These are phyloP conservation scores for Aplocera efformata DNA, from an alignment of 2,888 invertebrate species.

Conservation along the genomic window DNA sequence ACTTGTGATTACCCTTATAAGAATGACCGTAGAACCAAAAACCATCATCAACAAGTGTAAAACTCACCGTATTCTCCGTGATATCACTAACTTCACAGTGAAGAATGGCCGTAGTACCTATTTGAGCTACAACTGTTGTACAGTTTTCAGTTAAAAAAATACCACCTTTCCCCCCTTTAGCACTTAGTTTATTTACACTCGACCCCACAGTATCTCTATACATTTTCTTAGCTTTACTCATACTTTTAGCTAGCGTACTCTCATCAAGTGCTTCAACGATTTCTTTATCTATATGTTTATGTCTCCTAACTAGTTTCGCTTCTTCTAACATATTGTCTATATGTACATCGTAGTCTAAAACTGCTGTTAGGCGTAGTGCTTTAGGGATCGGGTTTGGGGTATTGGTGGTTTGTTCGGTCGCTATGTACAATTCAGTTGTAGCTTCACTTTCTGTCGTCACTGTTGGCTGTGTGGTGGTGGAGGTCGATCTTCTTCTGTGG, in stretches of 20 bases:
- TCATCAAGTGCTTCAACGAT: slow-evolving; percentile 56
- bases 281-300: slow-evolving; percentile 61
- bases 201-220: slow-evolving; percentile 71
- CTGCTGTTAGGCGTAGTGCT: slow-evolving; percentile 56
- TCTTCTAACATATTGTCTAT: slow-evolving; percentile 61
- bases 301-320: slow-evolving; percentile 46
- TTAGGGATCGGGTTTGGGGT: slow-evolving; percentile 45
- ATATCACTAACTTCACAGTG: slow-evolving; percentile 84
- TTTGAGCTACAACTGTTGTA: slow-evolving; percentile 83
- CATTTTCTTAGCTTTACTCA: slow-evolving; percentile 74
- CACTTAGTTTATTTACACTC: slow-evolving; percentile 66
- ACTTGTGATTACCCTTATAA: no score
- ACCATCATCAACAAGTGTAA: no score
- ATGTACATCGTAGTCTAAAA: slow-evolving; percentile 59
- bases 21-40: no score
- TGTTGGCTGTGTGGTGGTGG: slow-evolving; percentile 53
- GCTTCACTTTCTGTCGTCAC: slow-evolving; percentile 50
- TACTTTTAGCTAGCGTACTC: slow-evolving; percentile 51
- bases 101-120: slow-evolving; percentile 81
- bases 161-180: slow-evolving; percentile 58
- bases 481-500: slow-evolving; percentile 72
- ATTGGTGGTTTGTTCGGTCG: slow-evolving; percentile 3
- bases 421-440: slow-evolving; percentile 39
- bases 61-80: slow-evolving; percentile 82
- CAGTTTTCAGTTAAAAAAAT: slow-evolving; percentile 82